Percentiles rank a stretch among this genome's conserved stretches.
phyloP scores from a whole-genome alignment of 2,113 vertebrate genomes.

The Athene noctua region DNA sequence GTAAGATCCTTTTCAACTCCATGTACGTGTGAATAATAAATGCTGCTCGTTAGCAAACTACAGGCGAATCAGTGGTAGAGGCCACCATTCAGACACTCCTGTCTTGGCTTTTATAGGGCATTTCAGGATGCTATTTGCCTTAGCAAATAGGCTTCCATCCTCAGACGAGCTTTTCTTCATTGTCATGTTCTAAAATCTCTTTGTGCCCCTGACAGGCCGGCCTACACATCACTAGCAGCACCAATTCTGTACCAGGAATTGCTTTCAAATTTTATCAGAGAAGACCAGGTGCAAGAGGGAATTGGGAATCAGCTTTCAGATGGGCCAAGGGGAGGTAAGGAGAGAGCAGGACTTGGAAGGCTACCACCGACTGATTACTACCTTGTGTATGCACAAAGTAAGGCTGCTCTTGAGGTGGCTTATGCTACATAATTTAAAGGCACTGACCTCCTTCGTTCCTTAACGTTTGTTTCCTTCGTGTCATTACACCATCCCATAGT shows the following conservation, averaged over 20 bases:
- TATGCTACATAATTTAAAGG: not conserved
- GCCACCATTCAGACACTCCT: not conserved
- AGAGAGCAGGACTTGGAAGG: not conserved
- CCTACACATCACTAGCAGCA: not conserved
- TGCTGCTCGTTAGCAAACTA: not conserved
- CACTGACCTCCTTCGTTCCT: not conserved
- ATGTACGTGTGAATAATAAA: not conserved
- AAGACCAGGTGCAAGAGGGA: not conserved
- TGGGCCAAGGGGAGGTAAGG: not conserved
- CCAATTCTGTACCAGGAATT: not conserved
- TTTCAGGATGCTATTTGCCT: not conserved
- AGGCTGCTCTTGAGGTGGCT: not conserved
- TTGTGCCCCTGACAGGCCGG: not conserved
- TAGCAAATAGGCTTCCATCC: not conserved
- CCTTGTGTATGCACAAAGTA: not conserved
- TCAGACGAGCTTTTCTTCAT: not conserved
- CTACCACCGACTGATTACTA: not conserved
- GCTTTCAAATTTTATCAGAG: not conserved
- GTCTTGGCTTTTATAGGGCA: not conserved
- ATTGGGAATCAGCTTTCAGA: not conserved
- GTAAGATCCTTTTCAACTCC: not conserved
- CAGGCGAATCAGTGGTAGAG: fast-evolving
- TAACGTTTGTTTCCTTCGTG: not conserved
- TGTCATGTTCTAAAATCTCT: not conserved
- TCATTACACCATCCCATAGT: not conserved